Evolutionary conservation across 1,140 invertebrate species (phyloP).

Genomic region (Pseudomyrmex concolor): DNA sequence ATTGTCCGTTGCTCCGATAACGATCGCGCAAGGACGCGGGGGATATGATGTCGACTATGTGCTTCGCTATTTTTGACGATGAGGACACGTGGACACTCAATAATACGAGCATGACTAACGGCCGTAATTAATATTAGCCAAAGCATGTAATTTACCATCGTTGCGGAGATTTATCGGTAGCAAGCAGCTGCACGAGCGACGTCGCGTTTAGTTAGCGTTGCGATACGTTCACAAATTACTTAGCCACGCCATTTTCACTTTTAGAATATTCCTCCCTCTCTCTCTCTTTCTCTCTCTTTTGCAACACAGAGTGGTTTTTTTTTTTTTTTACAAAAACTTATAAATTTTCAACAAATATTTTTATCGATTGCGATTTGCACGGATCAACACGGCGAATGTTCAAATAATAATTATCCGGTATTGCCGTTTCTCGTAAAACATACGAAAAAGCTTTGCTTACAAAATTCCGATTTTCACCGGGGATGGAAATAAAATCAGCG

Average conservation of each 20-base stretch:
- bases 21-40: constrained; percentile 6
- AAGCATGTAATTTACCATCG: constrained; percentile 56
- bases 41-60: constrained; percentile 5
- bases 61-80: constrained; percentile 36
- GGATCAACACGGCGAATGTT: background rate
- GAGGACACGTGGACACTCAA: constrained; percentile 44
- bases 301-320: background rate
- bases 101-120: constrained; percentile 51
- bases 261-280: background rate
- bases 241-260: constrained; percentile 31
- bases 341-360: too few species aligned
- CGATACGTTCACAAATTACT: constrained; percentile 53
- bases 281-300: background rate
- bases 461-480: constrained; percentile 7
- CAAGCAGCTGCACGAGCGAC: constrained; percentile 54
- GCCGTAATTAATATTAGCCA: constrained; percentile 57
- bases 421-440: background rate
- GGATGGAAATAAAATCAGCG: constrained; percentile 30
- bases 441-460: constrained; percentile 4
- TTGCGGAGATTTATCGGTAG: constrained; percentile 53
- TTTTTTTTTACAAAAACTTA: too few species aligned
- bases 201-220: constrained; percentile 52
- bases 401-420: constrained; percentile 3
- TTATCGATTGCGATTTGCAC: background rate
- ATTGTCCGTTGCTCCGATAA: constrained; percentile 33